Evolutionary conservation across 2,797 vertebrate species (phyloP).

Genomic region (Atherinosoma microstoma): DNA sequence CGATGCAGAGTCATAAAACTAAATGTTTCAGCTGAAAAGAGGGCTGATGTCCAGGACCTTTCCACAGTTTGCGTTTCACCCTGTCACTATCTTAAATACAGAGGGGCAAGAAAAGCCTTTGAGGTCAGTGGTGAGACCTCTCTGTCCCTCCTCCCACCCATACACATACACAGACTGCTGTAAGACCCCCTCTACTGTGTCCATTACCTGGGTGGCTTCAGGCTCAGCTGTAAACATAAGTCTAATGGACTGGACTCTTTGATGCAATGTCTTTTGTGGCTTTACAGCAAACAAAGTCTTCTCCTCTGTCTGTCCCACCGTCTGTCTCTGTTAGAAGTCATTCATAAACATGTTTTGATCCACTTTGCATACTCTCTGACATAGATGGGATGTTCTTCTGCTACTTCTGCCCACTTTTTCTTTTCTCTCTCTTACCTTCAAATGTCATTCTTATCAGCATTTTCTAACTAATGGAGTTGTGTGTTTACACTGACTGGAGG

Average conservation of each 20-base stretch:
- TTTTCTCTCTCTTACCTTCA: conserved; percentile 6
- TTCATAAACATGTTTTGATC: conserved; percentile 42
- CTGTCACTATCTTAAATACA: conserved; percentile 7
- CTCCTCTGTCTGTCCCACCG: conserved; percentile 33
- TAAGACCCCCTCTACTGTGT: conserved; percentile 38
- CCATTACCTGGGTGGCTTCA: conserved; percentile 55
- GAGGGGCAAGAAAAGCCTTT: conserved; percentile 17
- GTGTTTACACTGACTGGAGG: conserved; percentile 63
- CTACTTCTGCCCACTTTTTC: conserved; percentile 16
- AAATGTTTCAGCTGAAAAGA: conserved; percentile 13
- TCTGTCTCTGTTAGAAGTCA: conserved; percentile 46
- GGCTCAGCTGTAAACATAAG: conserved; percentile 57
- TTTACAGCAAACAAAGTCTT: conserved; percentile 40
- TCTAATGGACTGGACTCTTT: conserved; percentile 46
- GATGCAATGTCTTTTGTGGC: conserved; percentile 47
- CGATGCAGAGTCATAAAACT: conserved; percentile 6
- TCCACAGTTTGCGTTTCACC: conserved; percentile 12
- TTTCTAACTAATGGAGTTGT: conserved; percentile 62
- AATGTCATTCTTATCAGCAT: conserved; percentile 34
- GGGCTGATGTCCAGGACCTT: not conserved
- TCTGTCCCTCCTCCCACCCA: conserved; percentile 7
- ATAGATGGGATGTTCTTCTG: conserved; percentile 2
- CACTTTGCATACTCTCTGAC: not conserved
- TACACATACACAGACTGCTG: conserved; percentile 7
- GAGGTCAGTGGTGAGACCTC: conserved; percentile 38